Base-by-base conservation (phyloP, 2,113 vertebrate species). In the Rhodinocichla rosea region DNA sequence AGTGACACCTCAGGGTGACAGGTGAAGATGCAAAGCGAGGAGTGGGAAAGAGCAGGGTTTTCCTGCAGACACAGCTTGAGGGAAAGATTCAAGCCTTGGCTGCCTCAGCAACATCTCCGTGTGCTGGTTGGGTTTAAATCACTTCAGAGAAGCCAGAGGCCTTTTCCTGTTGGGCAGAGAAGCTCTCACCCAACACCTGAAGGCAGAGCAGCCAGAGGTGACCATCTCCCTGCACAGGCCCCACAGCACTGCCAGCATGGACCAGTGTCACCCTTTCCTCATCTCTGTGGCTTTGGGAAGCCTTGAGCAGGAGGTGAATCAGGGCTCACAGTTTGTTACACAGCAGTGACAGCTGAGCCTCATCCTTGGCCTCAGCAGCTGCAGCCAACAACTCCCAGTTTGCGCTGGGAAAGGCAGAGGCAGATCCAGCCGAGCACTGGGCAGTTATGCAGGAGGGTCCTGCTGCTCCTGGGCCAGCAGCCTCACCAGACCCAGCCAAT, bases 1-100 rank as follows among this genome's bases (percentile, higher is more conserved):
- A 83, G 90, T 64, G 83, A 96, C 91, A 92, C 15, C 67, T 71
- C 20, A n/a, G n/a, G 69, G 47, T 64, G 81, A 93, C 35, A 39
- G 26, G 91, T 27, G 39, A 79, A 67, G 83, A 94, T 68, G 52
- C 64, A 71, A 67, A 92, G 78, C 0, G 33, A 94, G 26, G 67
- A 7, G 24, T 55, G 53, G 49, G 14, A 6, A 70, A 77, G 70
- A 90, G 69, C 9, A 64, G 62, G 11, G 60, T 17, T 83, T 83
- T 92, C 65, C 68, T 52, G 59, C 44, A 68, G 52, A 39, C 30
- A n/a, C 22, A 24, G 42, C 71, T 84, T 23, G 65, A 84, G 74
- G 56, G 42, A 63, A 47, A 33, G 8, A 60, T 60, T 63, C n/a
- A 18, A 80, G 68, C 40, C 47, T 74, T 10, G 3, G 26, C 65